Base-by-base conservation (phyloP, 2,797 vertebrate genomes). In the Sylvilagus floridanus region DNA sequence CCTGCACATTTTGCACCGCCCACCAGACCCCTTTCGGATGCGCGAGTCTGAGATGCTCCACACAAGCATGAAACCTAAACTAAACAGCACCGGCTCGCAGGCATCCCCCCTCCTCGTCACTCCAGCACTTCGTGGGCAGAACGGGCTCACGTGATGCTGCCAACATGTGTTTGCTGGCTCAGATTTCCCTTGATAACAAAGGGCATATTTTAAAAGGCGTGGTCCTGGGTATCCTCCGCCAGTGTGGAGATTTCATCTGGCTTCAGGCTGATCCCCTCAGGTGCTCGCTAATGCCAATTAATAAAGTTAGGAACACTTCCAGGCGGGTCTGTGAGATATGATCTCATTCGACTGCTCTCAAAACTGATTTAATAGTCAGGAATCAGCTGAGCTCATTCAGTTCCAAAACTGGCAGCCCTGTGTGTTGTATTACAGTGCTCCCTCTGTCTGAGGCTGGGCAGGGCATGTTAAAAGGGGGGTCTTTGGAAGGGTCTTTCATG, bases 131-230 rank as follows among this genome's bases (percentile, higher is more conserved):
- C 6, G 0, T 57, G 94, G 16, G 35, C 82, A 7, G 75, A 84
- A 71, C 77, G 65, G 69, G 1, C 79, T 81, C 96, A 95, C 77
- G 82, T 95, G 96, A 91, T 0, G 0, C 65, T 24, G 60, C 90
- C 92, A 69, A 96, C 97, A 76, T 95, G 97, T 97, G 93, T 96
- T 97, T 97, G 95, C 93, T 97, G 32, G 94, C 96, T 91, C 91
- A 77, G 90, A 77, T 81, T 95, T 17, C 81, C 76, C 50, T 50
- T 52, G 95, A 77, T 96, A 89, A 98, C 96, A 76, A 42, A 97
- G 97, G 96, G 72, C 52, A 73, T 4, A 24, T 87, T 97, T 96
- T 57, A 95, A 91, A 94, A 97, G 60, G 50, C 73, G 72, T 77
- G 84, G 90, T 73, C 81, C 89, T 72, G 1, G 21, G 81, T 88